Percentiles rank a stretch among this genome's conserved stretches.
These are phyloP conservation scores for Hyposoter dolosus DNA, from an alignment of 2,888 invertebrate species.

Conservation along the genomic window DNA sequence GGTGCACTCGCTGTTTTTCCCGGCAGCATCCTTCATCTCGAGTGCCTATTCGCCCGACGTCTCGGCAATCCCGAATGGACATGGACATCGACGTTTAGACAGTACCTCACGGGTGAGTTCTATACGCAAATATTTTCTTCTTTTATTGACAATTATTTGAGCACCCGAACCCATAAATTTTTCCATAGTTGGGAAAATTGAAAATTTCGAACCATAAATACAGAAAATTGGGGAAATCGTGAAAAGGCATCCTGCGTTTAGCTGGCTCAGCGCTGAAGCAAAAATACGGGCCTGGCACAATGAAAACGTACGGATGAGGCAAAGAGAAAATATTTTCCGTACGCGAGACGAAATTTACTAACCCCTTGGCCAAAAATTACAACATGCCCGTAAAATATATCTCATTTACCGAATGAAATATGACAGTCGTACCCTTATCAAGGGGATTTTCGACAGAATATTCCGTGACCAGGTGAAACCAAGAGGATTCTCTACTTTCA, in stretches of 20 bases:
- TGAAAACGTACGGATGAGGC: not conserved
- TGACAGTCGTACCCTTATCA: conserved; percentile 58
- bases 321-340: not conserved
- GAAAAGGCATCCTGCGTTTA: not conserved
- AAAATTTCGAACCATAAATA: not conserved
- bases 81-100: conserved; percentile 93
- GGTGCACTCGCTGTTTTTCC: conserved; percentile 93
- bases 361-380: not conserved
- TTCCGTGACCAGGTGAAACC: conserved; percentile 44
- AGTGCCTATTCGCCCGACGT: conserved; percentile 91
- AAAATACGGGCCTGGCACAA: not conserved
- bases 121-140: not conserved
- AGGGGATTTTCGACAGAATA: conserved; percentile 49
- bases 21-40: conserved; percentile 92
- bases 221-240: not conserved
- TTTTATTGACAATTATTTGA: not conserved
- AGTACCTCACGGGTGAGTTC: conserved; percentile 90
- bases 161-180: no score
- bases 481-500: conserved; percentile 33
- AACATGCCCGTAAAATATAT: not conserved
- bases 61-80: conserved; percentile 95
- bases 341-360: not conserved
- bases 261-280: not conserved
- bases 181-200: no score
- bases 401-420: conserved; percentile 47